Evolutionary conservation across 2,888 invertebrate genomes (phyloP).

Genomic region (Boloria euphrosyne): DNA sequence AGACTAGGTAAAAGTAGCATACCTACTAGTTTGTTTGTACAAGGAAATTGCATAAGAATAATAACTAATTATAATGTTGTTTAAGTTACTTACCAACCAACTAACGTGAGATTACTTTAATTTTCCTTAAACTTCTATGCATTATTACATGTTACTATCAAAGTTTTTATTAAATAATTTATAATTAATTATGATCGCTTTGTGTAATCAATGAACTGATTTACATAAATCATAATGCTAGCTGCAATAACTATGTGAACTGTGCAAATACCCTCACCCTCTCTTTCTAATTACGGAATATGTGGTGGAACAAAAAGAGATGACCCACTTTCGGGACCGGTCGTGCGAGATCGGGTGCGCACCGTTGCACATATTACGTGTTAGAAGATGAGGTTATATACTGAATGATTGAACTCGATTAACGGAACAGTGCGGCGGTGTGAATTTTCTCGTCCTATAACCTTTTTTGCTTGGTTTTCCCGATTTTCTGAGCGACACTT

Average conservation of each 20-base stretch:
- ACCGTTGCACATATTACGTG: slow-evolving; percentile 80
- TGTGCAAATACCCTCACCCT: slow-evolving; percentile 56
- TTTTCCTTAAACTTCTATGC: no score
- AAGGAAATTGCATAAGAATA: no score
- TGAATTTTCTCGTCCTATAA: slow-evolving; percentile 81
- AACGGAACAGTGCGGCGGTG: slow-evolving; percentile 76
- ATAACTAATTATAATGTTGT: no score
- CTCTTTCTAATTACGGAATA: slow-evolving; percentile 81
- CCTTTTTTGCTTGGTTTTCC: slow-evolving; percentile 71
- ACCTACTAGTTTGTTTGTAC: no score
- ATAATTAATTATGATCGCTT: slow-evolving; percentile 27
- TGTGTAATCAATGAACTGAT: slow-evolving; percentile 49
- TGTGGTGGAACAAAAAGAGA: slow-evolving; percentile 81
- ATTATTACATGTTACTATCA: no score
- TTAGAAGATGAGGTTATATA: slow-evolving; percentile 75
- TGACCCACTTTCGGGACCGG: slow-evolving; percentile 80
- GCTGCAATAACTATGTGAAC: slow-evolving; percentile 50
- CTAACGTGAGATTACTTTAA: no score
- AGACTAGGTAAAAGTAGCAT: no score
- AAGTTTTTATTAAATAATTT: background rate
- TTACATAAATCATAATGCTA: slow-evolving; percentile 51
- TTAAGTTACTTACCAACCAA: no score
- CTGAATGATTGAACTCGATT: slow-evolving; percentile 57
- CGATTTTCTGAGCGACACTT: slow-evolving; percentile 65
- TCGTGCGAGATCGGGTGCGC: slow-evolving; percentile 79